Base-by-base conservation (phyloP, 1,140 invertebrate genomes). In the Diploscapter pachys region DNA sequence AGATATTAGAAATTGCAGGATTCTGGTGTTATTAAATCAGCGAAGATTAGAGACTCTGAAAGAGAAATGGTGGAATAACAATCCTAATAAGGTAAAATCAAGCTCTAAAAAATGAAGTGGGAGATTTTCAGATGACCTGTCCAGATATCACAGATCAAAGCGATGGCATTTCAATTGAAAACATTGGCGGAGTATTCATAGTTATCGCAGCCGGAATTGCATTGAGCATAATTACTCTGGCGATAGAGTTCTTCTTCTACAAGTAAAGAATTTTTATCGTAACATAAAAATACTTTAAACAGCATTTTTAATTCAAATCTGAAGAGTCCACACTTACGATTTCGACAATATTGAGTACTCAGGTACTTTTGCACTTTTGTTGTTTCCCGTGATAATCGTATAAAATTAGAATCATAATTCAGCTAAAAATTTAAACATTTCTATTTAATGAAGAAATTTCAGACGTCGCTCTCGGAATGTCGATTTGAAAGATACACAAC, bases 171-270 rank as follows among this genome's bases (percentile, higher is more conserved):
- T 95, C 93, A 73, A 96, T 98, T 78, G 90, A 95, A 79, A 98
- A 98, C 85, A 98, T 98, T 76, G 94, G 95, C 59, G 95, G 95
- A 0, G 95, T 98, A 0, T 98, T 98, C 83, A 94, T 98, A 63
- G 93, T 96, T 0, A 95, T 96, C 78, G 93, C 96, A 80, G 92
- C 94, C 66, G 94, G 94, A 0, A 95, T 96, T 61, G 92, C 91
- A 0, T 88, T 96, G 81, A 93, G 95, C 6, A 93, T 94, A 80
- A 86, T 96, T 51, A 96, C 94, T 0, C 87, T 98, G n/a, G 91
- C 91, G 0, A 91, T 95, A 62, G 95, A 98, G 86, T 97, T 96
- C 82, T 96, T 93, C 91, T 96, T 93, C 90, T 96, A 95, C 84
- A 86, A 65, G 75, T 76, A 56, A 72, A 52, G 31, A 31, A 31